Conservation (phyloP, 2,113 vertebrate genomes). For the Gymnocephalus cernua region DNA sequence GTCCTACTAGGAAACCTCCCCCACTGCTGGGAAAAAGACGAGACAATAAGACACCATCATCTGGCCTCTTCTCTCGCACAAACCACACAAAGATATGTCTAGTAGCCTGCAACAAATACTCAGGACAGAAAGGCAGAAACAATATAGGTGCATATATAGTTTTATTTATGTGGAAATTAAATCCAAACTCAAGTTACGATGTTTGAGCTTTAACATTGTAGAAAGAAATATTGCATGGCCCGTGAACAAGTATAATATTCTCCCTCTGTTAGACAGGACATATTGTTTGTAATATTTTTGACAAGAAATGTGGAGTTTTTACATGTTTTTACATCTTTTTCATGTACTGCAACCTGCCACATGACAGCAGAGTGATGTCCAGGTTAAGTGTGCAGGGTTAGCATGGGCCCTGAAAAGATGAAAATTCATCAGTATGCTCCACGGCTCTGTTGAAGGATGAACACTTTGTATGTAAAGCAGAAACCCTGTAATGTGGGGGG, state of each 20-base stretch:
- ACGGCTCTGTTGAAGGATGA: neutral
- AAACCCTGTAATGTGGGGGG: neutral
- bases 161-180: neutral
- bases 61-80: neutral
- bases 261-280: neutral
- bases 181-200: neutral
- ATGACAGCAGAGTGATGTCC: neutral
- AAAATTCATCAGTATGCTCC: neutral
- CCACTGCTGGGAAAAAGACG: slow-evolving; percentile 36
- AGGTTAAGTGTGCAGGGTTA: neutral
- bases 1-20: slow-evolving; percentile 30
- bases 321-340: neutral
- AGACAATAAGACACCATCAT: slow-evolving; percentile 11
- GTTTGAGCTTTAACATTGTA: neutral
- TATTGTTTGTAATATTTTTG: too few species aligned
- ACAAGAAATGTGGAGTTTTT: neutral
- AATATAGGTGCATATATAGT: too few species aligned
- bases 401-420: neutral
- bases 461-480: neutral
- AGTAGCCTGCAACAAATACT: neutral
- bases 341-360: neutral
- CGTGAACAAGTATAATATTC: neutral
- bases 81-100: neutral
- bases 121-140: neutral
- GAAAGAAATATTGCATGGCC: neutral